Evolutionary conservation across 2,888 invertebrate species (phyloP).

Genomic region (Drosophila mayaguana): DNA sequence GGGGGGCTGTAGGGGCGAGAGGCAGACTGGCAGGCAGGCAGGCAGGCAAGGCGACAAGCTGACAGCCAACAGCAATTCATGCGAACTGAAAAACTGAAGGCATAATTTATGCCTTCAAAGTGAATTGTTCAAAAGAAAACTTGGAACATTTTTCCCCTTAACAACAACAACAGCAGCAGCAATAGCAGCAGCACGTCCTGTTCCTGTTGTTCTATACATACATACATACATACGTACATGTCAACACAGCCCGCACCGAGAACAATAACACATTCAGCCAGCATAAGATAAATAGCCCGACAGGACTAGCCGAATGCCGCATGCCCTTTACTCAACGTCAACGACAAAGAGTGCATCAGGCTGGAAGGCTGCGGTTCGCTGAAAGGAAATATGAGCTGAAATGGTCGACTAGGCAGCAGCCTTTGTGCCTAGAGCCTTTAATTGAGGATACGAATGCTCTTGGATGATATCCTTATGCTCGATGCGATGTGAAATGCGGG

Average conservation of each 20-base stretch:
- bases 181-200: conserved; percentile 39
- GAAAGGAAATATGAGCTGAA: conserved; percentile 1
- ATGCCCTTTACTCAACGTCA: conserved; percentile 47
- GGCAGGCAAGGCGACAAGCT: conserved; percentile 57
- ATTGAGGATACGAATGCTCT: not conserved
- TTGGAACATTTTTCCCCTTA: conserved; percentile 64
- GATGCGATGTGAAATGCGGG: not conserved
- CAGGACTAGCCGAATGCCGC: conserved; percentile 43
- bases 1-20: not conserved
- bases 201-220: conserved; percentile 22
- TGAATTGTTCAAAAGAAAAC: conserved; percentile 76
- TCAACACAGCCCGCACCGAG: conserved; percentile 55
- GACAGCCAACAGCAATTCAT: conserved; percentile 63
- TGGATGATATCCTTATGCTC: not conserved
- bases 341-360: not conserved
- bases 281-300: conserved; percentile 59
- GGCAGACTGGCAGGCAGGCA: conserved; percentile 11
- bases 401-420: not conserved
- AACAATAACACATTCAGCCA: conserved; percentile 57
- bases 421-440: not conserved
- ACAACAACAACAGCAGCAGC: conserved; percentile 22
- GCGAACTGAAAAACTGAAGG: conserved; percentile 76
- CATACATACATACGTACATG: conserved; percentile 18
- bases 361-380: conserved; percentile 7
- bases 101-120: conserved; percentile 81